These are phyloP conservation scores for Leptoteleia sp. DNA, from an alignment of 1,140 invertebrate species.

Conservation along the genomic window DNA sequence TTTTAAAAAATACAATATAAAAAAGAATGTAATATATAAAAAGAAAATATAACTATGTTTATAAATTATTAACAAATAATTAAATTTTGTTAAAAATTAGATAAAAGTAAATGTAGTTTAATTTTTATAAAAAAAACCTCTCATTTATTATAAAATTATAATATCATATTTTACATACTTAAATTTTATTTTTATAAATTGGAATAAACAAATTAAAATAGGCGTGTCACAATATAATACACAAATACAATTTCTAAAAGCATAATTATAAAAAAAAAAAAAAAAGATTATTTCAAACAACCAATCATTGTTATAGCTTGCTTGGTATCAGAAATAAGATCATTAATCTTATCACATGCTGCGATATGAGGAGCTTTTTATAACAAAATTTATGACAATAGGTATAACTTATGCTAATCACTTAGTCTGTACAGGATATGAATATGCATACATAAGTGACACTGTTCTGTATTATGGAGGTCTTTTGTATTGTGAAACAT, in stretches of 20 bases:
- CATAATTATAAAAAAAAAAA: neutral
- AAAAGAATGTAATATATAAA: neutral
- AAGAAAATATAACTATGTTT: no score
- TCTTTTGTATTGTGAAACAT: neutral
- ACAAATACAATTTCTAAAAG: neutral
- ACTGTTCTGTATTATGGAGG: conserved; percentile 12
- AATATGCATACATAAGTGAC: conserved; percentile 14
- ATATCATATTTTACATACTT: no score
- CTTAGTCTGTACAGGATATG: conserved; percentile 14
- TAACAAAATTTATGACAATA: conserved; percentile 48
- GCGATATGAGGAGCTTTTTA: conserved; percentile 54
- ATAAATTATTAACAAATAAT: no score
- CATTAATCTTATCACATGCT: conserved; percentile 49
- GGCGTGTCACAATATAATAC: neutral
- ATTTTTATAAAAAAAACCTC: no score
- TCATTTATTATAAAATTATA: no score
- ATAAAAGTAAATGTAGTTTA: no score
- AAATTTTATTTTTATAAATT: no score
- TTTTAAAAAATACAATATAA: neutral
- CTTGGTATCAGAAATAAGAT: conserved; percentile 10
- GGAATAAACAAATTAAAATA: no score
- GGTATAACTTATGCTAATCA: conserved; percentile 53
- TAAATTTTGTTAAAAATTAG: no score
- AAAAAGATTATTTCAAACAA: conserved; percentile 3
- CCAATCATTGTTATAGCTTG: conserved; percentile 10